Evolutionary conservation across 2,113 vertebrate genomes (phyloP), one percentile per base, ranked within the genome.

Genomic region (Dicerorhinus sumatrensis): DNA sequence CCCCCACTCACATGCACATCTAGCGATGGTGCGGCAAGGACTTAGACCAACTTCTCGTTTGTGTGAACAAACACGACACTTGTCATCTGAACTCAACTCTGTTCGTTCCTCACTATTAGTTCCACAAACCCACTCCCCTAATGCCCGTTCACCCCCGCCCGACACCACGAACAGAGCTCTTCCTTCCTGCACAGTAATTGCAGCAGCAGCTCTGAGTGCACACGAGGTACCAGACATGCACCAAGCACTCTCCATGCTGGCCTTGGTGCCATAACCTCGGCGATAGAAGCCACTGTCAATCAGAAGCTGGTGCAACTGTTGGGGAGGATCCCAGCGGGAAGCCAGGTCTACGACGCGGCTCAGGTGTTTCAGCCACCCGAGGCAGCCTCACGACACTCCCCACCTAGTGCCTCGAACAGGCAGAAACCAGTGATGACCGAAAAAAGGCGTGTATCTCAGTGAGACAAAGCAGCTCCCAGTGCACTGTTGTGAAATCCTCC

Each of bases 241-340:
- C 42, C 73, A 1, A 17, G 73, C 16, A 5, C 39, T 7, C 72
- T 39, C 25, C 72, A 75, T 39, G 1, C 72, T 14, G 25, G 25
- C 16, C 73, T 18, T 17, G 73, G 27, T 8, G 9, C 46, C 8
- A 1, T 3, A 29, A 2, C 33, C 46, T 46, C 10, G 16, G 75
- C 1, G 4, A 33, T 9, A 5, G 46, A 25, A 46, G 46, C 73
- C 5, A 8, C 72, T 16, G 5, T 39, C 69, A 25, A 8, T 46
- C 25, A 1, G 17, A 31, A 29, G 17, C 73, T 33, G 17, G 27
- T 4, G 8, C 73, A 4, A 0, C 17, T 33, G 8, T 9, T 1
- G 46, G 42, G 75, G 20, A 6, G 46, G 29, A 77, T 21, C 39
- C 51, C 12, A 13, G 13, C 3, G 12, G 13, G 72, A 46, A 4